Evolutionary conservation across 1,140 invertebrate species (phyloP).

Genomic region (Apis dorsata): DNA sequence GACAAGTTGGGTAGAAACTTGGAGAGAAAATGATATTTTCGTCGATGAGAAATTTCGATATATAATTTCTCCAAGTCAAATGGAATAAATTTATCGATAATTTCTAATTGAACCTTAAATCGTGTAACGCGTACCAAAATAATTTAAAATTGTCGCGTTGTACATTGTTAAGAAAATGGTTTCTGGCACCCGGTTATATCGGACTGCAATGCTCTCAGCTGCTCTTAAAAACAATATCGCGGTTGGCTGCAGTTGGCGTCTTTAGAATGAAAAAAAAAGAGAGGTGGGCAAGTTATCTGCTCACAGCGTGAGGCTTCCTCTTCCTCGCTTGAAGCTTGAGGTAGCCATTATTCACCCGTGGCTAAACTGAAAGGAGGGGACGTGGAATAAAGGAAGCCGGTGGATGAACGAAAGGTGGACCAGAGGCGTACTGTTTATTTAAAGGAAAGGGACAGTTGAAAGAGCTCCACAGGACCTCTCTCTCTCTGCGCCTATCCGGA

Average conservation of each 20-base stretch:
- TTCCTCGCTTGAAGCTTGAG: constrained; percentile 14
- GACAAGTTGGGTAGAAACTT: not conserved
- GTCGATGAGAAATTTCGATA: too few relatives aligned
- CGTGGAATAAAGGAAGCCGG: constrained; percentile 55
- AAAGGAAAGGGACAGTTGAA: constrained; percentile 40
- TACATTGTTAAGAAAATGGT: not conserved
- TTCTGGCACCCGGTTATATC: not conserved
- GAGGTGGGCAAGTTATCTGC: constrained; percentile 31
- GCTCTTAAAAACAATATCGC: constrained; percentile 55
- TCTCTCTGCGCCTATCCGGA: constrained; percentile 15
- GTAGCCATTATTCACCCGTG: constrained; percentile 56
- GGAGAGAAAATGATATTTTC: constrained; percentile 3
- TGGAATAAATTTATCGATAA: constrained; percentile 18
- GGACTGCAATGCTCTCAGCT: constrained; percentile 33
- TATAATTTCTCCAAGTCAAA: too few relatives aligned
- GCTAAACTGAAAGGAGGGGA: constrained; percentile 31
- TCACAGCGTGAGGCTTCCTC: constrained; percentile 52
- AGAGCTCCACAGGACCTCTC: constrained; percentile 47
- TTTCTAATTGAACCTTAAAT: constrained; percentile 47
- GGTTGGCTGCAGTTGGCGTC: constrained; percentile 44
- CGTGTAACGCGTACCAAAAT: constrained; percentile 15
- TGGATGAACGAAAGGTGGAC: constrained; percentile 57
- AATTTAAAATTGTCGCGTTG: constrained; percentile 27
- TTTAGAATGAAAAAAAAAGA: constrained; percentile 38
- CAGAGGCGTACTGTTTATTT: constrained; percentile 53